phyloP scores from a whole-genome alignment of 2,888 invertebrate species.

The Bellardia pandia region DNA sequence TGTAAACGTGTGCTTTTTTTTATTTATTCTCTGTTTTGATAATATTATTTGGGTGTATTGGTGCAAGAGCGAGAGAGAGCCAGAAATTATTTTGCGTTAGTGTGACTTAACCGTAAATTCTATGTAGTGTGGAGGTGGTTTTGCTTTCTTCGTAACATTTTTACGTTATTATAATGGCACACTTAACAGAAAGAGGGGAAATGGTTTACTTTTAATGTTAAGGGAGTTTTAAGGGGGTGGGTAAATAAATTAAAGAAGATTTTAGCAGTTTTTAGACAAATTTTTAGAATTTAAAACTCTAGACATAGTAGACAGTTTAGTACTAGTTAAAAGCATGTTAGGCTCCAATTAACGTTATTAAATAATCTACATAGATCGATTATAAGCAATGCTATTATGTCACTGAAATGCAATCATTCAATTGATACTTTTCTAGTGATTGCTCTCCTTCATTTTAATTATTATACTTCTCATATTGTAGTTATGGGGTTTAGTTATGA shows the following conservation, averaged over 20 bases:
- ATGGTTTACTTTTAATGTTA: not conserved
- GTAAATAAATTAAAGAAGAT: not conserved
- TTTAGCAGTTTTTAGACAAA: not conserved
- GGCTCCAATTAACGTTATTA: no score
- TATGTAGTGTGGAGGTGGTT: constrained; percentile 48
- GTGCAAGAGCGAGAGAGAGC: constrained; percentile 1
- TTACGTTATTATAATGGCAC: constrained; percentile 35
- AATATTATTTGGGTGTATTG: constrained; percentile 44
- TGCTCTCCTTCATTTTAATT: no score
- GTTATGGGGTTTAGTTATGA: no score
- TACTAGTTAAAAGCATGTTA: no score
- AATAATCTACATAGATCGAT: no score
- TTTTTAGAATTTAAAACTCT: no score
- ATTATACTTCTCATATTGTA: no score
- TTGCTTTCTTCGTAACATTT: constrained; percentile 18
- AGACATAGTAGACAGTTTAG: no score
- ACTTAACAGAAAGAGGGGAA: constrained; percentile 55
- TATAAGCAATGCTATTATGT: no score
- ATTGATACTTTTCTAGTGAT: no score
- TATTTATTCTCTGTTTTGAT: constrained; percentile 70
- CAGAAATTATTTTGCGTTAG: constrained; percentile 2
- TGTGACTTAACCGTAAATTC: constrained; percentile 53
- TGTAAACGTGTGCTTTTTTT: constrained; percentile 30
- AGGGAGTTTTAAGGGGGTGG: not conserved
- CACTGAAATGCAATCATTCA: no score